Base-by-base conservation (phyloP, 2,888 invertebrate species). In the Nineta flava region DNA sequence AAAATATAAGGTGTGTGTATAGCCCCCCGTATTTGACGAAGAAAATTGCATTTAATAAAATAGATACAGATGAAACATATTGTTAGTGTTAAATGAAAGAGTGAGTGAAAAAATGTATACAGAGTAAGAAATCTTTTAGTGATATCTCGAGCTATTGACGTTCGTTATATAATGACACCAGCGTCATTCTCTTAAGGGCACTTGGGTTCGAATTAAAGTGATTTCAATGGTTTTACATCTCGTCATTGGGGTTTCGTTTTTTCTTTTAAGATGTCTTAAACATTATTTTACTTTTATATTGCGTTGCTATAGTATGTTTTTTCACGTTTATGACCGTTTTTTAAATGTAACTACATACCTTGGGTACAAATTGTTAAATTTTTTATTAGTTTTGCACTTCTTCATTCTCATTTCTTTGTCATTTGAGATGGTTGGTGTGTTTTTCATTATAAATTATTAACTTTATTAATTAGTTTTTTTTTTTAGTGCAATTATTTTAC, bases 161-260 rank as follows among this genome's bases (percentile, higher is more conserved):
- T 38, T 38, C n/a, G 15, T 38, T 13, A 38, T 15, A 15, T 38
- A 38, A 38, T 38, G 38, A 38, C 38, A 38, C 38, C 26, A 26
- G 7, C 38, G 38, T 38, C 38, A 38, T 15, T 38, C 38, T 38
- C 38, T 38, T 38, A 38, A 38, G 38, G 38, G 38, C 38, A 38
- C 38, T 38, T 38, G 38, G 38, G 15, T 38, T 38, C 38, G 38
- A 38, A 38, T 38, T 38, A 38, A 38, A 38, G 38, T 38, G 38
- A 38, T 38, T 38, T 38, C 38, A 38, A 38, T 38, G 38, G 38
- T 38, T 38, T 38, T 38, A 38, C 38, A 38, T 38, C 38, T 38
- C 38, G 15, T 38, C 38, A 38, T 38, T 13, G 38, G 38, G 38
- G 38, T 38, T 15, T 38, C 38, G 7, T 3, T 10, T 38, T 15